These are phyloP conservation scores for Rhingia rostrata DNA, from an alignment of 2,888 invertebrate genomes.

Conservation along the genomic window DNA sequence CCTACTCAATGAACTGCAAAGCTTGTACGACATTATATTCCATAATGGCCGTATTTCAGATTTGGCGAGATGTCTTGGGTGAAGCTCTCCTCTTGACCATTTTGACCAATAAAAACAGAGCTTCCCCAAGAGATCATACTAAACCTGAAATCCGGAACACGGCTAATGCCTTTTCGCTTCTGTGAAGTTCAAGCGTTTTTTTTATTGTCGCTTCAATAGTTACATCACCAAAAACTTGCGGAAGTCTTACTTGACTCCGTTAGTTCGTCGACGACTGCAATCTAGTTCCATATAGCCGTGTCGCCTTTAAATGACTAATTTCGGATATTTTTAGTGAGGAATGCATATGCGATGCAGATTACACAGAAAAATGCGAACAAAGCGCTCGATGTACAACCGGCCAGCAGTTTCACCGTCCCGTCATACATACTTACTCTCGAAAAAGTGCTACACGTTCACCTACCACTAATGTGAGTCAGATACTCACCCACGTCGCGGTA, in stretches of 20 bases:
- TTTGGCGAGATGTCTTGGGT: no score
- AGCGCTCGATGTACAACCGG: background rate
- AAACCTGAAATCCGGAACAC: no score
- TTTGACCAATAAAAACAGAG: no score
- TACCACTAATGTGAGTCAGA: conserved; percentile 5
- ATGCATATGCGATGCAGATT: conserved; percentile 13
- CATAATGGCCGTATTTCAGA: no score
- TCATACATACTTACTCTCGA: background rate
- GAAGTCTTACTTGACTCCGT: background rate
- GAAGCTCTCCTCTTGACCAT: no score
- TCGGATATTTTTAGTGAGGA: conserved; percentile 25
- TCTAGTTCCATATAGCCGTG: background rate
- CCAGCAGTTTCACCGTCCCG: background rate
- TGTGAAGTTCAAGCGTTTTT: no score
- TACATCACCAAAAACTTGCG: background rate
- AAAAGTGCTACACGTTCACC: background rate
- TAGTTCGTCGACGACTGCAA: background rate
- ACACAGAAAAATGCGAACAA: conserved; percentile 8
- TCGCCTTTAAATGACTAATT: conserved; percentile 18
- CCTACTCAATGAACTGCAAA: no score
- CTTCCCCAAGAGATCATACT: no score
- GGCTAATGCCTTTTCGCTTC: no score
- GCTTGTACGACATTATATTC: no score
- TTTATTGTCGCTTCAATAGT: background rate
- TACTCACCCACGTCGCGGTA: conserved; percentile 1